Base-by-base conservation (phyloP, 2,113 vertebrate species). In the Nothobranchius furzeri region DNA sequence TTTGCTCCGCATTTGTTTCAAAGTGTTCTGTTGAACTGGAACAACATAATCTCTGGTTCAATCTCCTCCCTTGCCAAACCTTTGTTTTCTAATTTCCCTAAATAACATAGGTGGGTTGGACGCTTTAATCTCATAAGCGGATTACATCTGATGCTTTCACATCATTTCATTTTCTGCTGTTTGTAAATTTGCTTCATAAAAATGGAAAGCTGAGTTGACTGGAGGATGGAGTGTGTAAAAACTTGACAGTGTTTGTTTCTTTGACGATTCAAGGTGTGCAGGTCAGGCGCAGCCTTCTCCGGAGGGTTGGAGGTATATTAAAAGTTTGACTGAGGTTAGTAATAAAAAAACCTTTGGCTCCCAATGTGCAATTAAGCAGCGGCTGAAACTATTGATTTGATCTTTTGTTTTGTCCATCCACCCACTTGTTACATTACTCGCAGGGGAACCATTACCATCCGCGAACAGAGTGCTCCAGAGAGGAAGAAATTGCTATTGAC, bases 101-200 rank as follows among this genome's bases (percentile, higher is more conserved):
- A 73, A 76, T 84, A 73, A 60, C 79, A 82, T 89, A 88, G 88
- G 86, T 84, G 81, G 79, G 84, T 78, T 87, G 84, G 91, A 88
- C 83, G 71, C 83, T 73, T 58, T 92, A 91, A 92, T 92, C 91
- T 87, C 78, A 86, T 92, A 92, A 93, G 88, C 87, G 3, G 90
- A 89, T 90, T 92, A 90, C 90, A 90, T 83, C 84, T 85, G 83
- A 88, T 78, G 81, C 78, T 88, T 85, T 89, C 86, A 92, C 90
- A 91, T 90, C 85, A 92, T 90, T 92, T 86, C 87, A 83, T 85
- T 85, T 87, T 55, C 57, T 66, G 80, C 85, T 85, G 86, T 92
- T 91, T 88, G 86, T 84, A 77, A 86, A 89, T 68, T 76, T 52
- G 82, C 85, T 84, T 78, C 70, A 64, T 73, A 68, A 86, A 88